Percentiles rank a stretch among this genome's conserved stretches.
Evolutionary conservation across 1,140 invertebrate genomes (phyloP).

Genomic region (Neoseiulus cucumeris): DNA sequence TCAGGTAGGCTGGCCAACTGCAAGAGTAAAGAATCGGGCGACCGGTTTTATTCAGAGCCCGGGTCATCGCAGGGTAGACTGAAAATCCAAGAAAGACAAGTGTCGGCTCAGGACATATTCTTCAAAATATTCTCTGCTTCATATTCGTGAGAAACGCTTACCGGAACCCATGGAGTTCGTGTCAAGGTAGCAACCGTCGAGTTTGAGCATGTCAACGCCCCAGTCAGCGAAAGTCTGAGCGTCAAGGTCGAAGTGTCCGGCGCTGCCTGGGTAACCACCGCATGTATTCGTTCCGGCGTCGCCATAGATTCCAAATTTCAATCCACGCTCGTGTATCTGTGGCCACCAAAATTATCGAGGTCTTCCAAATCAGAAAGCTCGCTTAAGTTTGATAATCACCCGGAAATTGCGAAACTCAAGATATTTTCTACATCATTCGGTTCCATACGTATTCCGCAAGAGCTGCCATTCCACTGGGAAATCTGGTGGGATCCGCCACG

Average conservation of each 20-base stretch:
- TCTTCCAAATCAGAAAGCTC: too few relatives aligned
- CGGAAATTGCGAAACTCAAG: too few relatives aligned
- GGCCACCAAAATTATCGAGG: too few relatives aligned
- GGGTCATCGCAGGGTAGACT: constrained; percentile 29
- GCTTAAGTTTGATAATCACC: too few relatives aligned
- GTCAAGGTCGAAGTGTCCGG: constrained; percentile 31
- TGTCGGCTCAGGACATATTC: background rate
- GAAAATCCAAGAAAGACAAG: constrained; percentile 17
- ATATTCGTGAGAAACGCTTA: constrained; percentile 14
- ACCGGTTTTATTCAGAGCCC: constrained; percentile 27
- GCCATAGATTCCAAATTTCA: constrained; percentile 40
- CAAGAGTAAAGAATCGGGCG: constrained; percentile 30
- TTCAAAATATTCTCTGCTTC: background rate
- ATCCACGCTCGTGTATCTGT: constrained; percentile 30
- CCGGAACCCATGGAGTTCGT: constrained; percentile 26
- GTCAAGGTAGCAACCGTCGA: constrained; percentile 38
- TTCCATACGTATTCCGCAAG: constrained; percentile 74
- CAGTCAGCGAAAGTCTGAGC: constrained; percentile 39
- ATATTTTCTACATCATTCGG: too few relatives aligned
- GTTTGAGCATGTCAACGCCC: constrained; percentile 38
- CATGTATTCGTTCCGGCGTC: constrained; percentile 38
- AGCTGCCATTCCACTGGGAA: constrained; percentile 75
- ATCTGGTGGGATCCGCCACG: constrained; percentile 62
- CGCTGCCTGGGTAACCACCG: constrained; percentile 37
- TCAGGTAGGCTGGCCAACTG: constrained; percentile 30